Evolutionary conservation across 1,140 invertebrate species (phyloP), one percentile per base, ranked within the genome.

Genomic region (Camponotus vicinus): DNA sequence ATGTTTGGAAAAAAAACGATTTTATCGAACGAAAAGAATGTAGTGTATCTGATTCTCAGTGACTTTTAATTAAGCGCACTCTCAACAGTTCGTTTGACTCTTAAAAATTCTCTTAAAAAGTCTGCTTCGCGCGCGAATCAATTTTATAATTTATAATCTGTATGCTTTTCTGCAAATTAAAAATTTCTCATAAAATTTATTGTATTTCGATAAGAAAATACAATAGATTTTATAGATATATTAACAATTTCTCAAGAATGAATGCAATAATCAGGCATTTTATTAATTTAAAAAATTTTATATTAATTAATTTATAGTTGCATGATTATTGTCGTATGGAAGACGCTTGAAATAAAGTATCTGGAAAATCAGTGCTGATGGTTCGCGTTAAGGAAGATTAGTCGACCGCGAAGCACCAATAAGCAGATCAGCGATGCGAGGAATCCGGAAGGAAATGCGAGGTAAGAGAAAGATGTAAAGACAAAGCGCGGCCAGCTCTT

Each of bases 401-500:
- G 69, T 63, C 69, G 55, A 75, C 69, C 69, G 69, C 69, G 55
- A 61, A 15, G 67, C 55, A 69, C 40, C 69, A 83, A 83, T 83
- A 83, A 83, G 79, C 79, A 70, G 77, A 83, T 83, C 69, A 49
- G 69, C 55, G 79, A 73, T 45, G 67, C 79, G 69, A 73, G 42
- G 69, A 83, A 75, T 75, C 69, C 79, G 69, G 69, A 32, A 49
- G 67, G 67, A 73, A 57, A 9, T 13, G 67, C 66, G 49, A 3
- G 77, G 8, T 70, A 15, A 21, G 55, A 63, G 55, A 18, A 63
- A 75, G 79, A 75, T 40, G 57, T 75, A 83, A 83, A 75, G 69
- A 83, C 79, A 61, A 69, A 82, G 70, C 37, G 79, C 79, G 79
- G 83, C 83, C 34, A 15, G 83, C 83, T 85, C 83, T 77, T 67